Conservation (phyloP, 2,113 vertebrate species). For the Hyperopisus bebe region DNA sequence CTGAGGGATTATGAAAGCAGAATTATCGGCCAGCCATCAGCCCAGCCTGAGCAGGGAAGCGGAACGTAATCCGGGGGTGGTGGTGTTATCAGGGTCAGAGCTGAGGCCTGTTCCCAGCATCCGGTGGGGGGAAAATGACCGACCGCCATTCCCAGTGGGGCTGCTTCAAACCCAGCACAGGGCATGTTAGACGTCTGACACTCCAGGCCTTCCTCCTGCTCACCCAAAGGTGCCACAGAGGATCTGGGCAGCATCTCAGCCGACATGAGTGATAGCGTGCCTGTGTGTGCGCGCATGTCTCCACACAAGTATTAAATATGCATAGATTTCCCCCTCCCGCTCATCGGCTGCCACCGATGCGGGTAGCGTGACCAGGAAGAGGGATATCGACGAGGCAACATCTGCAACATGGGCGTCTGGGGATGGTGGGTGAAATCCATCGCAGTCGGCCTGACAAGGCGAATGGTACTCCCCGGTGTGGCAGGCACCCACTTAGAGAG, state of each 20-base stretch:
- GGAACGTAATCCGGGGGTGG: background rate
- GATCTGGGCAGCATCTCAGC: background rate
- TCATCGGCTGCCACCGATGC: constrained; percentile 20
- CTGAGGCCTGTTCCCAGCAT: background rate
- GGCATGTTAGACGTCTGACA: background rate
- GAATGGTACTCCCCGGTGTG: constrained; percentile 22
- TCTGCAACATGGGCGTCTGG: constrained; percentile 24
- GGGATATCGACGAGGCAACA: constrained; percentile 30
- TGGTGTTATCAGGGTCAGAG: background rate
- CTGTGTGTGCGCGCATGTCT: constrained; percentile 7
- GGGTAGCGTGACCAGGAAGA: constrained; percentile 33
- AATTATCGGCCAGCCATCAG: background rate
- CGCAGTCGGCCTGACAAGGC: constrained; percentile 34
- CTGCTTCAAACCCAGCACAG: background rate
- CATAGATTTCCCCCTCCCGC: constrained; percentile 15
- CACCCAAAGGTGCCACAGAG: background rate
- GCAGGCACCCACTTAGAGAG: constrained; percentile 17
- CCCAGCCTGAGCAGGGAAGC: background rate
- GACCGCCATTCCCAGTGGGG: background rate
- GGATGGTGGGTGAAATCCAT: constrained; percentile 33
- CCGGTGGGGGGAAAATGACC: background rate
- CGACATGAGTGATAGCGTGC: background rate
- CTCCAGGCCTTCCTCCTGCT: background rate
- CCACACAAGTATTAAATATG: constrained; percentile 30
- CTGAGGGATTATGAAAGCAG: background rate